These are phyloP conservation scores for Cossypha polioptera DNA, from an alignment of 2,797 vertebrate species.

Conservation along the genomic window DNA sequence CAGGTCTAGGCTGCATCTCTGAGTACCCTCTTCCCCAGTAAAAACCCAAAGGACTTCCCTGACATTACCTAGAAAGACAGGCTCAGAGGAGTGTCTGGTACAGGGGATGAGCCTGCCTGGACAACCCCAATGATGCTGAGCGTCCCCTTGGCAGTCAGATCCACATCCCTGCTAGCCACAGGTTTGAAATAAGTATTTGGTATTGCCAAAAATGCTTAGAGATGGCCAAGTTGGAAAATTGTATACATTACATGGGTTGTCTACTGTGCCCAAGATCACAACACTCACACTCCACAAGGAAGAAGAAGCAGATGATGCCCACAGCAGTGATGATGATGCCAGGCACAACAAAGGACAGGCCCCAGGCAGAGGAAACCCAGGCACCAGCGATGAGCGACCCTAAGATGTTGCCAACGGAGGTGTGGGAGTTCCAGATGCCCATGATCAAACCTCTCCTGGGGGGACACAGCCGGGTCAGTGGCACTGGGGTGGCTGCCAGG, in stretches of 20 bases:
- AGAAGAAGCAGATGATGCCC: conserved; percentile 91
- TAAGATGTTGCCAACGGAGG: conserved; percentile 95
- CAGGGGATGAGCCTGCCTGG: neutral
- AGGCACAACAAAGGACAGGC: conserved; percentile 92
- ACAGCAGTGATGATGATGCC: conserved; percentile 84
- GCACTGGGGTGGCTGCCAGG: neutral
- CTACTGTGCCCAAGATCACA: neutral
- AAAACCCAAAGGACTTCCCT: neutral
- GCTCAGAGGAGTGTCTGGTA: neutral
- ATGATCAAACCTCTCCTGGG: conserved; percentile 94
- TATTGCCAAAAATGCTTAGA: neutral
- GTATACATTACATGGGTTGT: accelerated
- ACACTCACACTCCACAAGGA: conserved; percentile 94
- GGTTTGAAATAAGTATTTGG: neutral
- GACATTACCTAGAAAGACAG: neutral
- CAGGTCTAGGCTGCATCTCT: neutral
- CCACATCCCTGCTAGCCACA: neutral
- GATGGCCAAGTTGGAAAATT: accelerated
- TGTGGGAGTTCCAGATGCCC: conserved; percentile 99
- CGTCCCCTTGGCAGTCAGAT: accelerated
- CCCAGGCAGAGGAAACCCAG: conserved; percentile 89
- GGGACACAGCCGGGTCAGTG: neutral
- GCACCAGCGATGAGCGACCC: conserved; percentile 91
- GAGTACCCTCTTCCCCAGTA: neutral
- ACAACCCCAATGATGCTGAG: neutral